A percentile compares a stretch with the other conserved stretches of the same genome.
phyloP scores from a whole-genome alignment of 2,113 vertebrate genomes.

The Miniopterus natalensis region DNA sequence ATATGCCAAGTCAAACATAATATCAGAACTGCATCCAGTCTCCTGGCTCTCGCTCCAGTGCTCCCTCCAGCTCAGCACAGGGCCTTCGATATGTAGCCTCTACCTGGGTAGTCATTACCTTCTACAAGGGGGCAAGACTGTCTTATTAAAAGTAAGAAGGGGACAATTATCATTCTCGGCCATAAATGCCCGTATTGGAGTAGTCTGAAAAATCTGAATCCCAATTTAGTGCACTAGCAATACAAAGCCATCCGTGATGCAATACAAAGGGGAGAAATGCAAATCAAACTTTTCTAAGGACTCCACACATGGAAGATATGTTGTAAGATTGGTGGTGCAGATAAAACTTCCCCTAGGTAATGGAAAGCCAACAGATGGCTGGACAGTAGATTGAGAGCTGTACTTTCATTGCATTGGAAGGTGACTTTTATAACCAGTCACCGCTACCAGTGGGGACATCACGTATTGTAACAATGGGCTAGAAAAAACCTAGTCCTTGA shows the following conservation, averaged over 20 bases:
- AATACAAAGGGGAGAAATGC: not conserved
- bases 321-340: not conserved
- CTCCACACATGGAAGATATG: not conserved
- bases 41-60: not conserved
- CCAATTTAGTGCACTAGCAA: not conserved
- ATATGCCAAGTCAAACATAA: not conserved
- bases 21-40: not conserved
- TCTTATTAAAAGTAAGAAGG: constrained; percentile 2
- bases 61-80: not conserved
- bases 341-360: constrained; percentile 1
- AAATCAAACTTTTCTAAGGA: not conserved
- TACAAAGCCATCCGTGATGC: not conserved
- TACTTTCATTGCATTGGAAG: not conserved
- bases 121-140: not conserved
- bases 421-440: constrained; percentile 35
- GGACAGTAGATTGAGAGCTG: not conserved
- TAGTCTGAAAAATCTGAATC: constrained; percentile 31
- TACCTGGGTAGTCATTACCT: not conserved
- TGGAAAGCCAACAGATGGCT: not conserved
- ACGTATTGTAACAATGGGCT: not conserved
- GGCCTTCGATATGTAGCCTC: not conserved
- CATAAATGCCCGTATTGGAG: not conserved
- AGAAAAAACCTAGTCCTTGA: not conserved
- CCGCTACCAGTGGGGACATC: not conserved
- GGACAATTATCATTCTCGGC: not conserved